Conservation (phyloP, 2,113 vertebrate species). For the Pygathrix nemaeus region DNA sequence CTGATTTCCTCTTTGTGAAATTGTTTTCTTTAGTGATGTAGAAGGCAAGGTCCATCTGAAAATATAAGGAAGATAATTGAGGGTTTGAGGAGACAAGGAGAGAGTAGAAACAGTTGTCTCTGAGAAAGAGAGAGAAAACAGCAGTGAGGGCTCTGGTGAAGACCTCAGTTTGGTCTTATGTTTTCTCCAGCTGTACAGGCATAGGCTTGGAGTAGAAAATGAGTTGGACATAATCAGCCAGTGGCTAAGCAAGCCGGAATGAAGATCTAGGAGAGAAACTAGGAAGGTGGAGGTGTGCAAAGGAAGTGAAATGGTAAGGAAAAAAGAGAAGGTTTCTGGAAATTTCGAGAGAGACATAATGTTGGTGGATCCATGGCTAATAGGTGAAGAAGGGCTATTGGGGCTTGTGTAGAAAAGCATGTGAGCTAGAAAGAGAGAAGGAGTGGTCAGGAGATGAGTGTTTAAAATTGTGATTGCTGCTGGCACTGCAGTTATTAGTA, state of each 20-base stretch:
- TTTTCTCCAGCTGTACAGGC: not conserved
- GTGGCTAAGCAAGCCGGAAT: not conserved
- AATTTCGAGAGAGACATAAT: not conserved
- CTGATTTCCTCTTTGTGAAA: not conserved
- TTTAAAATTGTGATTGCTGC: not conserved
- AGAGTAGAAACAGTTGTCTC: not conserved
- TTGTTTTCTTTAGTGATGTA: not conserved
- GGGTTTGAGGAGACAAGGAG: not conserved
- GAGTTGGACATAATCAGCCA: not conserved
- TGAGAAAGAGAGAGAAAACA: not conserved
- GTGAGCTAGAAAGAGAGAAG: not conserved
- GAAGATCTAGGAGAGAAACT: not conserved
- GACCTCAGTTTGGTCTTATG: not conserved
- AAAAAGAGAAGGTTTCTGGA: not conserved
- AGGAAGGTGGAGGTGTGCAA: not conserved
- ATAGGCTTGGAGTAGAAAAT: not conserved
- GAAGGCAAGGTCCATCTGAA: not conserved
- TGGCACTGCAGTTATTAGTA: not conserved
- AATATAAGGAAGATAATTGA: not conserved
- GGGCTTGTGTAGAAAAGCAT: not conserved
- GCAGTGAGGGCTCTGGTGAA: accelerated
- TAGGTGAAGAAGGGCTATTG: not conserved
- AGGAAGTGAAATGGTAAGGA: not conserved
- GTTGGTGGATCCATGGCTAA: not conserved
- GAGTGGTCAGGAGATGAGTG: not conserved